phyloP scores from a whole-genome alignment of 2,888 invertebrate genomes.

The Abrostola tripartita region DNA sequence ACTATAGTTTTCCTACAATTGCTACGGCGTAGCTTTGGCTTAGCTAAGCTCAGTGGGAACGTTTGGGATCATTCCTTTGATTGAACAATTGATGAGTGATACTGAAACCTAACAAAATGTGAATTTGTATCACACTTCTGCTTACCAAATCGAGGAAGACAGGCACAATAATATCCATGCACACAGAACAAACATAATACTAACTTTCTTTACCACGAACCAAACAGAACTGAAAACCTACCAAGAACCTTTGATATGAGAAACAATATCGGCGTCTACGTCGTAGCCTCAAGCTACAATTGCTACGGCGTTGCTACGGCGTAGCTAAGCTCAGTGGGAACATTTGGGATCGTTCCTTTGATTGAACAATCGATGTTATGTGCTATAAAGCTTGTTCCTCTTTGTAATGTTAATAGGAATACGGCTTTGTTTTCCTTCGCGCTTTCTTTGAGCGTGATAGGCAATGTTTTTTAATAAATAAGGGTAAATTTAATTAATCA shows the following conservation, averaged over 20 bases:
- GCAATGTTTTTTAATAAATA: too few relatives aligned
- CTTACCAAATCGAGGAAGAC: neutral
- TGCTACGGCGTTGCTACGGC: constrained; percentile 50
- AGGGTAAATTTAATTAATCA: constrained; percentile 1
- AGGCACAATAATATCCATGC: neutral
- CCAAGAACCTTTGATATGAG: constrained; percentile 9
- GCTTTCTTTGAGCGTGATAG: constrained; percentile 5
- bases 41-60: constrained; percentile 35
- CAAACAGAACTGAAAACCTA: constrained; percentile 6
- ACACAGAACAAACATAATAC: neutral
- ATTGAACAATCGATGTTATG: constrained; percentile 45
- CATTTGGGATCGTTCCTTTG: constrained; percentile 41
- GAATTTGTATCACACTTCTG: too few relatives aligned
- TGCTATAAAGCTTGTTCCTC: constrained; percentile 26
- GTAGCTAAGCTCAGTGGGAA: constrained; percentile 35
- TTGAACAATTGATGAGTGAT: constrained; percentile 49
- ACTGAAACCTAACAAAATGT: too few relatives aligned
- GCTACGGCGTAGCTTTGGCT: constrained; percentile 44
- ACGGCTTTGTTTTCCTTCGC: constrained; percentile 19
- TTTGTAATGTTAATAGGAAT: constrained; percentile 27
- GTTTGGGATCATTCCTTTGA: constrained; percentile 42
- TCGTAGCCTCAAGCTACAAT: constrained; percentile 40
- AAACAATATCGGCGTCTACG: constrained; percentile 36
- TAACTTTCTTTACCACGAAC: neutral
- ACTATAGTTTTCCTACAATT: too few relatives aligned